A percentile compares a stretch with the other conserved stretches of the same genome.
These are phyloP conservation scores for Lasioglossum figueresi DNA, from an alignment of 2,888 invertebrate genomes.

Conservation along the genomic window DNA sequence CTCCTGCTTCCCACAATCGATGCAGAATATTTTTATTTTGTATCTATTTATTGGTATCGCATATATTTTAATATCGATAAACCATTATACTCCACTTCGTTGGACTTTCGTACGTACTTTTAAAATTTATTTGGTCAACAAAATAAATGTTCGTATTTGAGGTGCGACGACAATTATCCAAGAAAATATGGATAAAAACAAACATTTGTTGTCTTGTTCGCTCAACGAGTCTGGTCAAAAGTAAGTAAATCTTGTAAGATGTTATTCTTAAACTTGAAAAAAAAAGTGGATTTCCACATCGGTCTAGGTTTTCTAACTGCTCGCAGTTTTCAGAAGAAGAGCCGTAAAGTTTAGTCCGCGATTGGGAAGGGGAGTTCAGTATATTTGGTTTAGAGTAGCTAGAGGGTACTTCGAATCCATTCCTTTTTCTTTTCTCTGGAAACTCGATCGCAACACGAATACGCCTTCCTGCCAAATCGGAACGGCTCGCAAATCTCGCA, in stretches of 20 bases:
- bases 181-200: background rate
- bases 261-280: background rate
- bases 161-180: too few species aligned
- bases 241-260: background rate
- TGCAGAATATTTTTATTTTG: too few species aligned
- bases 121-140: too few species aligned
- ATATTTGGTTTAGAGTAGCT: conserved; percentile 5
- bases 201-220: background rate
- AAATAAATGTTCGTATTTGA: too few species aligned
- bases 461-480: conserved; percentile 35
- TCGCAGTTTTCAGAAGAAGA: background rate
- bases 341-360: background rate
- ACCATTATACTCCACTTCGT: too few species aligned
- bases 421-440: background rate
- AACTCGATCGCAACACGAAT: conserved; percentile 25
- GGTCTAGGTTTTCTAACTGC: background rate
- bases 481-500: conserved; percentile 46
- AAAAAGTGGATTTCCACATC: background rate
- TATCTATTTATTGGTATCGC: too few species aligned
- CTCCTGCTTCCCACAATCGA: too few species aligned
- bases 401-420: background rate
- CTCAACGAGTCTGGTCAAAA: background rate
- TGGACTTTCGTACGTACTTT: too few species aligned
- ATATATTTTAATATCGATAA: too few species aligned
- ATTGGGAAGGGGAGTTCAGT: background rate